phyloP scores from a whole-genome alignment of 2,113 vertebrate species.

The Melanostigma gelatinosum region DNA sequence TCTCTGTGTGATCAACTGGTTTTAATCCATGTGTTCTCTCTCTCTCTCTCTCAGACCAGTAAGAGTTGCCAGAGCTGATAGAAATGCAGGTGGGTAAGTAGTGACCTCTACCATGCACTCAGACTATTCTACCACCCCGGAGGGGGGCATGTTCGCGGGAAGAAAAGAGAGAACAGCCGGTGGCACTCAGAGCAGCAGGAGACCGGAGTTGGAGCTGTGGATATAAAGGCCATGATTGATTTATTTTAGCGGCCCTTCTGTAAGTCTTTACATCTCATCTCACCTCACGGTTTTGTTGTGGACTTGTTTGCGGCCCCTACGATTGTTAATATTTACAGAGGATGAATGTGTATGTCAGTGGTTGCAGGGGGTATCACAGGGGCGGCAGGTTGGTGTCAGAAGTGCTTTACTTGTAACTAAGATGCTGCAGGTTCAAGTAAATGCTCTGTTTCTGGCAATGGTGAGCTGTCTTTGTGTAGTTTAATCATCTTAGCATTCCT shows the following conservation, averaged over 20 bases:
- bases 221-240: conserved; percentile 80
- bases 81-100: conserved; percentile 50
- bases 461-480: conserved; percentile 47
- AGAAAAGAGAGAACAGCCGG: conserved; percentile 69
- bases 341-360: not conserved
- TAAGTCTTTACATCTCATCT: conserved; percentile 51
- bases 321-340: conserved; percentile 30
- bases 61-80: conserved; percentile 25
- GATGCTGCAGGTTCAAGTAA: conserved; percentile 71
- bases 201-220: conserved; percentile 63
- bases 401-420: conserved; percentile 59
- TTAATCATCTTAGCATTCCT: conserved; percentile 55
- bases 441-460: conserved; percentile 55
- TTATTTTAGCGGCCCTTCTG: conserved; percentile 46
- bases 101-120: conserved; percentile 74
- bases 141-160: conserved; percentile 68
- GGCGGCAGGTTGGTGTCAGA: conserved; percentile 22
- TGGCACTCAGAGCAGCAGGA: conserved; percentile 78
- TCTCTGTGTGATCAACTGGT: conserved; percentile 38
- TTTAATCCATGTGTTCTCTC: conserved; percentile 39
- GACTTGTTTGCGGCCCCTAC: conserved; percentile 30
- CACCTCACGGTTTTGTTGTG: conserved; percentile 33
- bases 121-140: conserved; percentile 72
- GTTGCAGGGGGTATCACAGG: not conserved
- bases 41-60: conserved; percentile 28